phyloP scores from a whole-genome alignment of 2,797 vertebrate genomes.

The Yasuhikotakia modesta region DNA sequence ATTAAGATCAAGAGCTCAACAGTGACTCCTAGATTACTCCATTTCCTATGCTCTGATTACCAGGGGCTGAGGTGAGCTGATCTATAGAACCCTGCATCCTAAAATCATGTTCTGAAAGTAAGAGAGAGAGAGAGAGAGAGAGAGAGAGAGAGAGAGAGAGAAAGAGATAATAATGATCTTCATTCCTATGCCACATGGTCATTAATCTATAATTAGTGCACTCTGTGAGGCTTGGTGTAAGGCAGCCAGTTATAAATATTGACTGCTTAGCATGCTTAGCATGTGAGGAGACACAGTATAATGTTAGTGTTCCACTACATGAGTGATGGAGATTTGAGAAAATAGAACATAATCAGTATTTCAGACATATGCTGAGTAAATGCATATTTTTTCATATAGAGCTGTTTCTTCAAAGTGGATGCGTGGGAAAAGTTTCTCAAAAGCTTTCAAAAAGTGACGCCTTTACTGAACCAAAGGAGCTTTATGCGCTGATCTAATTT shows the following conservation, averaged over 20 bases:
- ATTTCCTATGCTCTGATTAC: slow-evolving; percentile 48
- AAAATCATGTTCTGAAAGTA: slow-evolving; percentile 18
- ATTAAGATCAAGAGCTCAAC: slow-evolving; percentile 36
- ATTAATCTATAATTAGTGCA: slow-evolving; percentile 47
- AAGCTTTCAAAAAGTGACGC: background rate
- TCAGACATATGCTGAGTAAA: slow-evolving; percentile 9
- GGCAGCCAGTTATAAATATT: slow-evolving; percentile 47
- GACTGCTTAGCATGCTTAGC: slow-evolving; percentile 42
- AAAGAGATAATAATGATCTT: slow-evolving; percentile 37
- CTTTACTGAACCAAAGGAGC: slow-evolving; percentile 17
- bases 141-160: background rate
- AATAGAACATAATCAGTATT: slow-evolving; percentile 20
- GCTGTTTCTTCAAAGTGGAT: background rate
- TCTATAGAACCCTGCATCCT: slow-evolving; percentile 39
- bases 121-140: background rate
- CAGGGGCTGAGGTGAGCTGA: slow-evolving; percentile 36
- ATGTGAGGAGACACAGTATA: slow-evolving; percentile 24
- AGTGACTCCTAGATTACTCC: slow-evolving; percentile 40
- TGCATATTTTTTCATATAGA: background rate
- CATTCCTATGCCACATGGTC: slow-evolving; percentile 42
- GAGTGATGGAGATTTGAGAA: slow-evolving; percentile 10
- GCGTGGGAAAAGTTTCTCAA: slow-evolving; percentile 13
- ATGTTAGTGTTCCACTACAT: slow-evolving; percentile 7
- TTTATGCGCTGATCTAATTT: slow-evolving; percentile 15
- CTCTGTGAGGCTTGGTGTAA: slow-evolving; percentile 39